Conservation (phyloP, 2,113 vertebrate genomes). For the Pipa parva region DNA sequence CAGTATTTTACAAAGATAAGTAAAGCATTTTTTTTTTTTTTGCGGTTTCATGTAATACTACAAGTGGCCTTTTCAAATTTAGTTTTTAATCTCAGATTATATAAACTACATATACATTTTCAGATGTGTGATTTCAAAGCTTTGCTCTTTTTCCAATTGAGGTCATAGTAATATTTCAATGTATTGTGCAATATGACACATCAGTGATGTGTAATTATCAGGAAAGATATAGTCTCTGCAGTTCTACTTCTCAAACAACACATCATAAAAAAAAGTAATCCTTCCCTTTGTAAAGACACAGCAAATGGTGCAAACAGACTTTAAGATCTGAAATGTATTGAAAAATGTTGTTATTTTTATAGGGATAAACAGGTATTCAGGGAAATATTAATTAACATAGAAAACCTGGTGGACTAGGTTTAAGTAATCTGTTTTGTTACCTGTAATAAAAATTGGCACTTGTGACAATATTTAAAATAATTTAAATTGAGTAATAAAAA, state of each 20-base stretch:
- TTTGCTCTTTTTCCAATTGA: background rate
- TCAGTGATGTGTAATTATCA: slow-evolving; percentile 11
- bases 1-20: background rate
- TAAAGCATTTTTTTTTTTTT: background rate
- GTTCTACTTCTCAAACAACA: background rate
- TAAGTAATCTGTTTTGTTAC: too few relatives aligned
- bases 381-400: too few relatives aligned
- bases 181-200: slow-evolving; percentile 2
- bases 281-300: background rate
- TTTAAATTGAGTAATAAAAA: too few relatives aligned
- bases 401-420: too few relatives aligned
- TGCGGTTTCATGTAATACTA: background rate
- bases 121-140: background rate
- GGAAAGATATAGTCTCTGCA: background rate
- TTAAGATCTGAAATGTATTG: too few relatives aligned
- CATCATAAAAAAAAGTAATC: background rate
- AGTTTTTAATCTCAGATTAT: background rate
- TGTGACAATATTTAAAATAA: too few relatives aligned
- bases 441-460: too few relatives aligned
- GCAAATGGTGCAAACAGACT: background rate
- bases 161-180: background rate
- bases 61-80: background rate
- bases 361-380: too few relatives aligned
- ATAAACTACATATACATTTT: background rate
- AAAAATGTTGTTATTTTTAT: too few relatives aligned